Conservation (phyloP, 2,888 invertebrate species). For the Cybosia mesomella region DNA sequence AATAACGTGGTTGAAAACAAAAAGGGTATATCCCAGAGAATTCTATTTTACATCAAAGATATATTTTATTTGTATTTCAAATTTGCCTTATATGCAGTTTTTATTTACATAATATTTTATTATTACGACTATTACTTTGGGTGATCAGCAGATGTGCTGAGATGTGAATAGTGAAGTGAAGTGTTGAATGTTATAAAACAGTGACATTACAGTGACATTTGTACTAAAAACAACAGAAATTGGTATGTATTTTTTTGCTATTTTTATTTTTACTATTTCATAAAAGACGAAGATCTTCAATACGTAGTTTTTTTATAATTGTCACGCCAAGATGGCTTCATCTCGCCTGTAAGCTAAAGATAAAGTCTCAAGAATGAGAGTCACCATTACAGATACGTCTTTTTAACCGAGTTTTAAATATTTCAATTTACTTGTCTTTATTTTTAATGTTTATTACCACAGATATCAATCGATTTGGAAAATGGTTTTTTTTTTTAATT, state of each 20-base stretch:
- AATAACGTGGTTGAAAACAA: slow-evolving; percentile 45
- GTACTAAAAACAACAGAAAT: slow-evolving; percentile 19
- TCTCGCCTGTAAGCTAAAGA: too few relatives aligned
- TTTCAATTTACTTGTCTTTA: too few relatives aligned
- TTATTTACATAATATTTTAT: slow-evolving; percentile 75
- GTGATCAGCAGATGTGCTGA: slow-evolving; percentile 49
- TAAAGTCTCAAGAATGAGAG: too few relatives aligned
- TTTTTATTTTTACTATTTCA: not conserved
- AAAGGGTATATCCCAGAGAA: slow-evolving; percentile 56
- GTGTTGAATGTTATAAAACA: slow-evolving; percentile 26
- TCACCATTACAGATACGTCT: too few relatives aligned
- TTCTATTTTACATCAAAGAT: slow-evolving; percentile 69
- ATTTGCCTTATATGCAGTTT: slow-evolving; percentile 75
- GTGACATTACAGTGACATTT: slow-evolving; percentile 39
- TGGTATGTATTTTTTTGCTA: slow-evolving; percentile 36
- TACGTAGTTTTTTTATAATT: too few relatives aligned
- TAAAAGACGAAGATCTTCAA: too few relatives aligned
- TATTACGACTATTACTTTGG: slow-evolving; percentile 80
- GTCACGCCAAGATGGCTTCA: too few relatives aligned
- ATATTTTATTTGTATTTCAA: slow-evolving; percentile 75
- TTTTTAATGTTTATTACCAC: too few relatives aligned
- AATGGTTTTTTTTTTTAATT: too few relatives aligned
- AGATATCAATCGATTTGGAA: too few relatives aligned
- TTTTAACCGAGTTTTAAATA: too few relatives aligned
- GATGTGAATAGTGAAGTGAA: slow-evolving; percentile 69